These are phyloP conservation scores for Bradypodion pumilum DNA, from an alignment of 2,797 vertebrate species.

Conservation along the genomic window DNA sequence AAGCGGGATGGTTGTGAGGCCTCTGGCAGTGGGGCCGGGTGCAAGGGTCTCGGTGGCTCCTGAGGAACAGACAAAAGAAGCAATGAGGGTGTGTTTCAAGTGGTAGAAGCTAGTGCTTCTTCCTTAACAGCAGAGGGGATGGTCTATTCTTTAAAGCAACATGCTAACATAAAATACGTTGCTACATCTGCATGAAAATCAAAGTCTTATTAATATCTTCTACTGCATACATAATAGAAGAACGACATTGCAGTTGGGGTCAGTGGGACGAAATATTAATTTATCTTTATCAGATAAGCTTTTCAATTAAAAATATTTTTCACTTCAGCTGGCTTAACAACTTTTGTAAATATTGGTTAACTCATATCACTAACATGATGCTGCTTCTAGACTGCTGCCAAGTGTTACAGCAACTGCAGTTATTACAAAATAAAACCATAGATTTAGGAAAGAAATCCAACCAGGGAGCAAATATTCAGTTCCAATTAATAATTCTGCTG, in stretches of 20 bases:
- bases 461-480: too few relatives aligned
- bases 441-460: too few relatives aligned
- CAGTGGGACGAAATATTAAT: neutral
- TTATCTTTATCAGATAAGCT: neutral
- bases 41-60: constrained; percentile 78
- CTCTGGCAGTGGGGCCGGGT: constrained; percentile 81
- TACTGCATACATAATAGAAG: neutral
- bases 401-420: too few relatives aligned
- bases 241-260: neutral
- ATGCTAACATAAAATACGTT: neutral
- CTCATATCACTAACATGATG: neutral
- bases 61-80: constrained; percentile 41
- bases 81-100: neutral
- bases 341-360: neutral
- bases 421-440: too few relatives aligned
- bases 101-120: too few relatives aligned
- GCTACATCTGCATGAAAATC: neutral
- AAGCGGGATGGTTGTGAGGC: constrained; percentile 83
- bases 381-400: neutral
- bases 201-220: neutral
- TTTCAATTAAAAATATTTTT: neutral
- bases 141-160: too few relatives aligned
- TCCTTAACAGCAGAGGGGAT: too few relatives aligned
- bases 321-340: neutral
- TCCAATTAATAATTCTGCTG: too few relatives aligned